phyloP scores from a whole-genome alignment of 2,113 vertebrate genomes.

The Sinocyclocheilus anshuiensis region DNA sequence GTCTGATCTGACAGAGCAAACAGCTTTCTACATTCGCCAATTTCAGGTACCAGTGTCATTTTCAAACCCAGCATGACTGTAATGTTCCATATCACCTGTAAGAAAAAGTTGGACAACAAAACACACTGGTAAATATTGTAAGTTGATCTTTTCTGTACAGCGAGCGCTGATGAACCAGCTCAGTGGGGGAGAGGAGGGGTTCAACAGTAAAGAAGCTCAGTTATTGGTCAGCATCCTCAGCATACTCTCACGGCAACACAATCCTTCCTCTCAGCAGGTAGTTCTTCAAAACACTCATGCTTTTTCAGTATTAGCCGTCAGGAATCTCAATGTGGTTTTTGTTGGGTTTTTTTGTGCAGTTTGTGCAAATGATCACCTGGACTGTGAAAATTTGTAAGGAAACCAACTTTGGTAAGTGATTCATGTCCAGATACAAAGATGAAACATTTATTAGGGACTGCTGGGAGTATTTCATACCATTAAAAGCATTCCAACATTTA shows the following conservation, averaged over 20 bases:
- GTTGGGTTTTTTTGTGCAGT: constrained; percentile 71
- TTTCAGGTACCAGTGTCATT: constrained; percentile 84
- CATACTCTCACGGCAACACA: constrained; percentile 82
- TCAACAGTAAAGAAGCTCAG: constrained; percentile 87
- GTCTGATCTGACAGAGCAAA: constrained; percentile 78
- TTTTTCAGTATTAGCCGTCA: not conserved
- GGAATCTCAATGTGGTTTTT: not conserved
- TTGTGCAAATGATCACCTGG: constrained; percentile 90
- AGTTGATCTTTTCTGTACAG: constrained; percentile 68
- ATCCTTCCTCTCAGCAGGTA: constrained; percentile 87
- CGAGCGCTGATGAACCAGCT: constrained; percentile 87
- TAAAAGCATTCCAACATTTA: not conserved
- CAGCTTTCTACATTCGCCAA: constrained; percentile 90
- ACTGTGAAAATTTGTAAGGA: constrained; percentile 93
- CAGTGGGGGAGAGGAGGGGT: constrained; percentile 84
- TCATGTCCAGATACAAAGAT: not conserved
- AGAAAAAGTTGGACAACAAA: not conserved
- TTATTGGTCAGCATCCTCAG: constrained; percentile 83
- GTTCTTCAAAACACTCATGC: not conserved
- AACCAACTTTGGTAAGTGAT: constrained; percentile 83
- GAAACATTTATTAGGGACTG: not conserved
- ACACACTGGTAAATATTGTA: not conserved
- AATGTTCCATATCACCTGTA: too few relatives aligned
- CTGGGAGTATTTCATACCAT: not conserved
- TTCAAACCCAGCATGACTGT: not conserved